Conservation (phyloP, 2,113 vertebrate species). For the Cricetomys ansorgei region DNA sequence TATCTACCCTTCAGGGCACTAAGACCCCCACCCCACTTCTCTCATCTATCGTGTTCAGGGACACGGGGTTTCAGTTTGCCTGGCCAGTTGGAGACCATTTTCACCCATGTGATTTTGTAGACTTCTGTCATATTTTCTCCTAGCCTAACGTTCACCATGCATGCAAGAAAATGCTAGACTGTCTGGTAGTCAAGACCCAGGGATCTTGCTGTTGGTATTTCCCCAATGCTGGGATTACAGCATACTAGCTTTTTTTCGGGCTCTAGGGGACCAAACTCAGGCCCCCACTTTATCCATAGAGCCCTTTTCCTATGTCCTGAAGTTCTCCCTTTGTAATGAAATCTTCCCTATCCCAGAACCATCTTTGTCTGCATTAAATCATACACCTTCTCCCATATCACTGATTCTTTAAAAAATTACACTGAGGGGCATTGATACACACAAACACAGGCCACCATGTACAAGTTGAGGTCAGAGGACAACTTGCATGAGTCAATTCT, state of each 20-base stretch:
- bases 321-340: not conserved
- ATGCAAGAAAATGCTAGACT: not conserved
- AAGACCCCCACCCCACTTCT: not conserved
- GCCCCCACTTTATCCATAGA: not conserved
- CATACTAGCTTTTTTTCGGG: not conserved
- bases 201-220: too few species aligned
- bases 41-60: not conserved
- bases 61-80: not conserved
- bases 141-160: constrained; percentile 7
- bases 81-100: constrained; percentile 20
- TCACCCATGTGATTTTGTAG: constrained; percentile 17
- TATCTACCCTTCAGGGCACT: not conserved
- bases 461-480: not conserved
- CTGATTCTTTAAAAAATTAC: not conserved
- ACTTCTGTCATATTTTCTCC: not conserved
- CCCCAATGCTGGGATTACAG: not conserved
- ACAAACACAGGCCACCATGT: not conserved
- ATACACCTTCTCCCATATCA: not conserved
- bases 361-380: not conserved
- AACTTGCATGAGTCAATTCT: not conserved
- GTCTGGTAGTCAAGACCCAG: not conserved
- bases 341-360: not conserved
- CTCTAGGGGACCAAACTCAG: not conserved
- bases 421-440: too few species aligned
- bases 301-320: not conserved